A percentile compares a stretch with the other conserved stretches of the same genome.
Evolutionary conservation across 2,797 vertebrate species (phyloP).

Genomic region (Sylvia borin): DNA sequence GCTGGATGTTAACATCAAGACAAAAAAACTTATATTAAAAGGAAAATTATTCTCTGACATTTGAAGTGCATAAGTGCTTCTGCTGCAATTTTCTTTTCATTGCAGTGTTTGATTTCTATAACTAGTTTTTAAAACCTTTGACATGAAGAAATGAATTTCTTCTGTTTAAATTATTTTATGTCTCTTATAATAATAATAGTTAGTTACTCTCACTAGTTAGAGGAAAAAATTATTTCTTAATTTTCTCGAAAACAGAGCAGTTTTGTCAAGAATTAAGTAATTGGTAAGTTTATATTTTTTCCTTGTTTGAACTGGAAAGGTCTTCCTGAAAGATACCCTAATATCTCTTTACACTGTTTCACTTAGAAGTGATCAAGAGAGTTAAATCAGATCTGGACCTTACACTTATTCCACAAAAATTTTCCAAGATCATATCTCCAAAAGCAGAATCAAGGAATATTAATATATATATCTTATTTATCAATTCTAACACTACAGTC

Average conservation of each 20-base stretch:
- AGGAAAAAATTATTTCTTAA: background rate
- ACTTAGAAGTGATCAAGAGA: background rate
- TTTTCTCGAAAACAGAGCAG: background rate
- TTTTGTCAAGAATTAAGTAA: slow-evolving; percentile 8
- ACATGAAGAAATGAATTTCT: slow-evolving; percentile 29
- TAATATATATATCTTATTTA: slow-evolving; percentile 26
- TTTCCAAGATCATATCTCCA: slow-evolving; percentile 11
- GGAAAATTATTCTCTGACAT: slow-evolving; percentile 42
- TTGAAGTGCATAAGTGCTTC: slow-evolving; percentile 27
- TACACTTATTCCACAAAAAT: slow-evolving; percentile 12
- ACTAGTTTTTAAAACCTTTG: slow-evolving; percentile 53
- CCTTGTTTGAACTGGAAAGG: background rate
- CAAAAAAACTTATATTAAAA: slow-evolving; percentile 14
- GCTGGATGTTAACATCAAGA: background rate
- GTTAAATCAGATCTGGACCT: background rate
- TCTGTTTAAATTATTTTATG: slow-evolving; percentile 33
- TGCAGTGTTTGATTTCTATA: slow-evolving; percentile 46
- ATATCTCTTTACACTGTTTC: background rate
- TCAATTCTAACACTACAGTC: background rate
- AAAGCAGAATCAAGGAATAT: slow-evolving; percentile 36
- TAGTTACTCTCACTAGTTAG: background rate
- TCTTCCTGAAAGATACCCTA: background rate
- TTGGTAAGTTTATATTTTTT: background rate
- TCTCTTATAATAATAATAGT: slow-evolving; percentile 14
- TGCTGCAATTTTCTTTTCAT: slow-evolving; percentile 49